A percentile compares a stretch with the other conserved stretches of the same genome.
Evolutionary conservation across 2,888 invertebrate species (phyloP).

Genomic region (Campoplex capitator): DNA sequence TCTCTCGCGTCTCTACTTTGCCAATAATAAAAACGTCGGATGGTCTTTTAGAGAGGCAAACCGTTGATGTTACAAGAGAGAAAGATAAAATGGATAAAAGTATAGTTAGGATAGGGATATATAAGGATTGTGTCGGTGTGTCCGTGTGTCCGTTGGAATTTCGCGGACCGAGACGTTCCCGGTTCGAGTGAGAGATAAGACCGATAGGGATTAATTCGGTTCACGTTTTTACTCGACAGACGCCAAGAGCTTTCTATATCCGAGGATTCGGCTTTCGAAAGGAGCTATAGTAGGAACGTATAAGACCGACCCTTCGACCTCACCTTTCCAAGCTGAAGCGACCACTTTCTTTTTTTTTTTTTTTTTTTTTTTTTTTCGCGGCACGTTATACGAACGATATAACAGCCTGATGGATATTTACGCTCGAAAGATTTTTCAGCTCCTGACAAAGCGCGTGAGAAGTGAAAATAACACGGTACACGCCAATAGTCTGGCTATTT

Average conservation of each 20-base stretch:
- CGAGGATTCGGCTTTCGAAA: conserved; percentile 52
- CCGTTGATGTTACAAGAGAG: conserved; percentile 1
- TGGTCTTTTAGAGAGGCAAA: conserved; percentile 20
- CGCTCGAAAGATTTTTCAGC: conserved; percentile 44
- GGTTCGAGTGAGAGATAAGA: conserved; percentile 47
- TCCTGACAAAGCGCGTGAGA: not conserved
- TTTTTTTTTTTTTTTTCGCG: not conserved
- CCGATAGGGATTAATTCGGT: conserved; percentile 54
- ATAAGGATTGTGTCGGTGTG: conserved; percentile 43
- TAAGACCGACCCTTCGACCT: conserved; percentile 12
- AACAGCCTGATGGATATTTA: conserved; percentile 38
- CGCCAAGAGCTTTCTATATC: conserved; percentile 42
- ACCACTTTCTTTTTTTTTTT: not conserved
- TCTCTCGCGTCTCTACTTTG: conserved; percentile 22
- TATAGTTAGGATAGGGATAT: conserved; percentile 14
- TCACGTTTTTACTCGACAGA: conserved; percentile 56
- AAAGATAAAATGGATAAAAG: conserved; percentile 29
- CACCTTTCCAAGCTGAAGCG: conserved; percentile 17
- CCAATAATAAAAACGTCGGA: conserved; percentile 29
- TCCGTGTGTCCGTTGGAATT: conserved; percentile 13
- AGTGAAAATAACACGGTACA: not conserved
- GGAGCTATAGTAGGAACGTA: conserved; percentile 11
- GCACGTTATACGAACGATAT: conserved; percentile 8
- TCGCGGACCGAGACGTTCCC: conserved; percentile 36
- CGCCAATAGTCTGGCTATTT: not conserved